These are phyloP conservation scores for Toxotes jaculatrix DNA, from an alignment of 2,113 vertebrate genomes.

Conservation along the genomic window DNA sequence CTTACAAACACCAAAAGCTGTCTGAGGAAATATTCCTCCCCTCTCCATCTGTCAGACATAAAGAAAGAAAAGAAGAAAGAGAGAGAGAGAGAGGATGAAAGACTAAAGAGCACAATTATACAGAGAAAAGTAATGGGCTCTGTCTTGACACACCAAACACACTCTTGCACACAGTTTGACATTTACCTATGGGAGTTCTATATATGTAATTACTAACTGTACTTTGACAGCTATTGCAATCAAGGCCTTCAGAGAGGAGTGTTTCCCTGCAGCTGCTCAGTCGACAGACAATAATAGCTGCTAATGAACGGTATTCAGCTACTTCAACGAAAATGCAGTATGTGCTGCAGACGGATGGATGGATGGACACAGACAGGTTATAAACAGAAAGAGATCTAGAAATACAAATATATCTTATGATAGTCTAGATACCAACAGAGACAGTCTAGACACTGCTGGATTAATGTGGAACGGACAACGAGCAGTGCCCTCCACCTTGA, in stretches of 20 bases:
- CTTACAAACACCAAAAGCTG: conserved; percentile 44
- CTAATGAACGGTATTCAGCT: conserved; percentile 32
- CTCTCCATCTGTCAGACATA: not conserved
- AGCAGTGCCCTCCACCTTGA: conserved; percentile 42
- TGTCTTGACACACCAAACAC: conserved; percentile 17
- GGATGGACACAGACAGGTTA: conserved; percentile 11
- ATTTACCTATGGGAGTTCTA: conserved; percentile 38
- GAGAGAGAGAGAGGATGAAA: not conserved
- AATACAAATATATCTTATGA: not conserved
- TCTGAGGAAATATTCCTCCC: not conserved
- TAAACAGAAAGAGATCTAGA: not conserved
- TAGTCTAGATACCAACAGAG: not conserved
- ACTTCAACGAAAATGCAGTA: conserved; percentile 23
- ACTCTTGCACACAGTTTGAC: conserved; percentile 8
- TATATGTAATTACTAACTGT: conserved; percentile 50
- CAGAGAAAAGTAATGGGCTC: not conserved
- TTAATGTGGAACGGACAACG: conserved; percentile 25
- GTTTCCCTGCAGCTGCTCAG: conserved; percentile 37
- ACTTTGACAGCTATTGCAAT: conserved; percentile 42
- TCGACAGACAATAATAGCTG: conserved; percentile 41
- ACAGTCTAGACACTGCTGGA: not conserved
- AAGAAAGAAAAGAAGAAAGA: conserved; percentile 2
- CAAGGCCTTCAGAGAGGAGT: conserved; percentile 24
- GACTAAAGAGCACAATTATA: not conserved
- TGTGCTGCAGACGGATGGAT: not conserved